A percentile compares a stretch with the other conserved stretches of the same genome.
Evolutionary conservation across 2,888 invertebrate genomes (phyloP).

Genomic region (Stictocephala bisonia): DNA sequence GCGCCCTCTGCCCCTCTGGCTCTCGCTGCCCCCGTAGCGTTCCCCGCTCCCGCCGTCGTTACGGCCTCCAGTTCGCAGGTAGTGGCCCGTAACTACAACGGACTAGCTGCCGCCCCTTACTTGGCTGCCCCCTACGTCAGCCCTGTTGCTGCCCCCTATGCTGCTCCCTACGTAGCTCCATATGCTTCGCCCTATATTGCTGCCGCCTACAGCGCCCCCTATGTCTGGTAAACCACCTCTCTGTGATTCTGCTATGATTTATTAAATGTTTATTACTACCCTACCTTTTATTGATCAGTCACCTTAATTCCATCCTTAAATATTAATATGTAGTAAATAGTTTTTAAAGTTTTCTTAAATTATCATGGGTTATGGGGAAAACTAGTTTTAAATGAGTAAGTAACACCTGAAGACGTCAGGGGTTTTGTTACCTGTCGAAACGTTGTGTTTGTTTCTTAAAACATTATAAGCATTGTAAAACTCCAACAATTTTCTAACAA

Average conservation of each 20-base stretch:
- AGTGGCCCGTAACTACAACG: constrained; percentile 43
- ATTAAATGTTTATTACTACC: no score
- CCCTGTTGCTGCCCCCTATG: constrained; percentile 39
- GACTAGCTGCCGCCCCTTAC: constrained; percentile 46
- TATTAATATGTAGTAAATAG: no score
- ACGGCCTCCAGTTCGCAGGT: constrained; percentile 27
- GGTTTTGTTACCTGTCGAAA: no score
- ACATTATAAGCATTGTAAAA: no score
- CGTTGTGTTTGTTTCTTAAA: no score
- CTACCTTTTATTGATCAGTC: no score
- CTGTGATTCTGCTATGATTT: constrained; percentile 6
- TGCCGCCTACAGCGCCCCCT: constrained; percentile 44
- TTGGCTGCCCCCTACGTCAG: constrained; percentile 5
- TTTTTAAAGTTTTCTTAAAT: no score
- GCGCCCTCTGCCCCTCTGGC: constrained; percentile 26
- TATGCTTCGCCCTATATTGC: constrained; percentile 32
- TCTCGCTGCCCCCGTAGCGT: constrained; percentile 38
- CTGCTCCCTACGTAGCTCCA: constrained; percentile 40
- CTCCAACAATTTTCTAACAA: no score
- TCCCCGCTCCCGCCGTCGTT: constrained; percentile 34
- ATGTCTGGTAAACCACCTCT: neutral
- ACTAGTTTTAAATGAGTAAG: no score
- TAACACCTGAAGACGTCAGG: no score
- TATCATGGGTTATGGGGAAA: no score
- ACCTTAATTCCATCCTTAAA: no score